Conservation (phyloP, 2,888 invertebrate genomes). For the Acholoe squamosa region DNA sequence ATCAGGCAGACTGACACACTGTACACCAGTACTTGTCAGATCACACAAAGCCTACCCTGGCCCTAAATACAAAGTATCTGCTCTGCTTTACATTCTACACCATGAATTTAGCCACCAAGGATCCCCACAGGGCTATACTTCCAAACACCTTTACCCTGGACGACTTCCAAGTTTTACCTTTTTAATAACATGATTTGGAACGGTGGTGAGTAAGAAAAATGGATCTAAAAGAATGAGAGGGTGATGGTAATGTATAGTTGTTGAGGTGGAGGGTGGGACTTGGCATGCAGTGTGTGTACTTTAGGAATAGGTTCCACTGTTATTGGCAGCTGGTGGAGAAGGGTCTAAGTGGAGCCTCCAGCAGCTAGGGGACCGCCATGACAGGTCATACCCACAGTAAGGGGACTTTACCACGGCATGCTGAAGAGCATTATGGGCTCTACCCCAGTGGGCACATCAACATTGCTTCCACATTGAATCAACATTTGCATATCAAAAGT, state of each 20-base stretch:
- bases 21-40: constrained; percentile 1
- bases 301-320: not conserved
- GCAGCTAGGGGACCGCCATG: too few species aligned
- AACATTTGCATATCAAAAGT: too few species aligned
- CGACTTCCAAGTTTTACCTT: not conserved
- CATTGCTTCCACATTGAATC: too few species aligned
- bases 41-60: not conserved
- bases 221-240: not conserved
- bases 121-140: not conserved
- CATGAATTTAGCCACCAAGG: not conserved
- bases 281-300: not conserved
- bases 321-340: not conserved
- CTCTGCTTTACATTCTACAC: not conserved
- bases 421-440: too few species aligned
- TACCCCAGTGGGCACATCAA: too few species aligned
- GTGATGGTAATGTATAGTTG: too few species aligned
- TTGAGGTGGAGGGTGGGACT: not conserved
- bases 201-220: too few species aligned
- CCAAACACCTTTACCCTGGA: not conserved
- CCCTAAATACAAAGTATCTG: not conserved
- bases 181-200: not conserved
- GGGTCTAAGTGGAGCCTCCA: too few species aligned
- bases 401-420: too few species aligned
- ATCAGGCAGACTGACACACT: too few species aligned
- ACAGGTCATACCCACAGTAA: too few species aligned